Evolutionary conservation across 2,888 invertebrate species (phyloP).

Genomic region (Leucozona laternaria): DNA sequence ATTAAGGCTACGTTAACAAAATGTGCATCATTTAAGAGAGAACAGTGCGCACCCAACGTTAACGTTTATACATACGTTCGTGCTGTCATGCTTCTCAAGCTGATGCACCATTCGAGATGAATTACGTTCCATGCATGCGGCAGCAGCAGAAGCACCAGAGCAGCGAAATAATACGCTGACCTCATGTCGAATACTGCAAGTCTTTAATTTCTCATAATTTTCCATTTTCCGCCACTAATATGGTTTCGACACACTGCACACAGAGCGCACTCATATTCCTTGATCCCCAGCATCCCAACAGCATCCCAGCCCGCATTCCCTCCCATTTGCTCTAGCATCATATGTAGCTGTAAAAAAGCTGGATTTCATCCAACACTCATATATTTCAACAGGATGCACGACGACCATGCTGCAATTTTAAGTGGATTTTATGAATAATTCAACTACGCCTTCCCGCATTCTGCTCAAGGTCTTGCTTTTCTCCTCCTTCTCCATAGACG

Average conservation of each 20-base stretch:
- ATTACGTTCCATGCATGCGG: slow-evolving; percentile 25
- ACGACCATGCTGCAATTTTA: slow-evolving; percentile 71
- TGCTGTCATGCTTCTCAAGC: slow-evolving; percentile 45
- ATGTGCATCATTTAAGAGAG: slow-evolving; percentile 67
- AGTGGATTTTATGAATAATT: slow-evolving; percentile 75
- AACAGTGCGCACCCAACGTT: slow-evolving; percentile 49
- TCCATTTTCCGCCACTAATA: slow-evolving; percentile 73
- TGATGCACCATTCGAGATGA: slow-evolving; percentile 22
- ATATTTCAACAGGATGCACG: slow-evolving; percentile 69
- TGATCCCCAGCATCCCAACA: background rate
- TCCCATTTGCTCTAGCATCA: slow-evolving; percentile 7
- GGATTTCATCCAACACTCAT: slow-evolving; percentile 56
- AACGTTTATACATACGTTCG: slow-evolving; percentile 3
- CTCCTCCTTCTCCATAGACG: slow-evolving; percentile 6
- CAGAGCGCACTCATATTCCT: slow-evolving; percentile 19
- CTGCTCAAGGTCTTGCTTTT: slow-evolving; percentile 58
- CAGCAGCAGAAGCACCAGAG: background rate
- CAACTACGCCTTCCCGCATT: slow-evolving; percentile 71
- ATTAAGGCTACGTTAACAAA: slow-evolving; percentile 67
- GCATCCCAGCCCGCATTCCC: slow-evolving; percentile 17
- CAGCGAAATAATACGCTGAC: slow-evolving; percentile 67
- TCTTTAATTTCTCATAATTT: slow-evolving; percentile 75
- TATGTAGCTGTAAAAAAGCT: slow-evolving; percentile 51
- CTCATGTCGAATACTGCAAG: slow-evolving; percentile 74
- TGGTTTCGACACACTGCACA: slow-evolving; percentile 61